Evolutionary conservation across 2,113 vertebrate genomes (phyloP).

Genomic region (Gnathonemus longibarbis): DNA sequence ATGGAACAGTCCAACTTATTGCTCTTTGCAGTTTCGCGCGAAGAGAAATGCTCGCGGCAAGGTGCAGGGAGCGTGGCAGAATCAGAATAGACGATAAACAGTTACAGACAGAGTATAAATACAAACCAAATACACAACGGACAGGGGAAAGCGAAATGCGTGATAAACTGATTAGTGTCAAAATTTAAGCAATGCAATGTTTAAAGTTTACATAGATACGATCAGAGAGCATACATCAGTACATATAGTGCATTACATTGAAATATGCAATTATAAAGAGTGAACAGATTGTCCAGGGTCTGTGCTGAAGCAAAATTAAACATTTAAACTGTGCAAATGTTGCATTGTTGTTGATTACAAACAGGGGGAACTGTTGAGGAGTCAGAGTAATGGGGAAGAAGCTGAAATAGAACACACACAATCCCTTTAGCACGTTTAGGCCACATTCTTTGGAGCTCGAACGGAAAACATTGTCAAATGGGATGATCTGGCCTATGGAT

Average conservation of each 20-base stretch:
- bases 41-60: conserved; percentile 35
- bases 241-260: background rate
- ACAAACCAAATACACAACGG: background rate
- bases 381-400: background rate
- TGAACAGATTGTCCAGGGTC: background rate
- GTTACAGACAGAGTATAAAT: background rate
- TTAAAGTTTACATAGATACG: background rate
- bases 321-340: background rate
- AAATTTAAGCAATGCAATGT: background rate
- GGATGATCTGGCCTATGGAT: background rate
- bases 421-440: background rate
- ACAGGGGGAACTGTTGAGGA: background rate
- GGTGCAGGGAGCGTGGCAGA: too few species aligned
- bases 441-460: background rate
- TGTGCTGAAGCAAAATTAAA: background rate
- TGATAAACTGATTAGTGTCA: background rate
- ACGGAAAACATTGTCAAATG: background rate
- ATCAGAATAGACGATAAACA: background rate
- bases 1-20: conserved; percentile 43
- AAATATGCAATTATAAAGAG: background rate
- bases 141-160: background rate
- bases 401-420: background rate
- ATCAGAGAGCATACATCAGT: background rate
- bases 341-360: background rate
- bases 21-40: conserved; percentile 50